Base-by-base conservation (phyloP, 2,888 invertebrate species). In the Latrodectus elegans region DNA sequence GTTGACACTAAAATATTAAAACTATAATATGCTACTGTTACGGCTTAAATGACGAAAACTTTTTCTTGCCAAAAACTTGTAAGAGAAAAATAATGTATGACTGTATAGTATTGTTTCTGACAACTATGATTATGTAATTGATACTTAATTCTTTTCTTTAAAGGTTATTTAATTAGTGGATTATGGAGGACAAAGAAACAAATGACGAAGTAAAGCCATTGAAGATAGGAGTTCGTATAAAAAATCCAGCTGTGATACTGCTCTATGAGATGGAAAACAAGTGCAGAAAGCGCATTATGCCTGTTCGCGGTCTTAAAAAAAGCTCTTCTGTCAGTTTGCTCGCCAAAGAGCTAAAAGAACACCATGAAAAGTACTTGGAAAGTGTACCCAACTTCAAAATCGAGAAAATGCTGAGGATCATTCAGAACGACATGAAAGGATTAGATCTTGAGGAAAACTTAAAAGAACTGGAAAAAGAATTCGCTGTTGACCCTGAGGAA, bases 341-440 rank as follows among this genome's bases (percentile, higher is more conserved):
- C 17, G 91, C 92, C 1, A 91, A 91, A 64, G 92, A 93, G 74
- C 88, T 93, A 70, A 91, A 91, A 87, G 91, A 91, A 38, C 90
- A 92, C 73, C 93, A 93, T 90, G 88, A 90, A 10, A 91, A 91
- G 82, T 92, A 92, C 90, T 90, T 93, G 53, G 89, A 91, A 26
- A 88, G 91, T 8, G 91, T 93, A 14, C 91, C 93, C 3, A 90
- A 91, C 17, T 90, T 92, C 22, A 92, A 92, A 88, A 90, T 93
- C 11, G 92, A 92, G 85, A 92, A 93, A 89, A 91, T 93, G 90
- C 86, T 93, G 10, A 91, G 92, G 17, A 91, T 93, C 9, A 91
- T 93, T 11, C 92, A 92, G 88, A 93, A 93, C 89, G 92, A 92
- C 80, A 90, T 93, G 88, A 92, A 91, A 82, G 93, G 93, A 10